A percentile compares a stretch with the other conserved stretches of the same genome.
phyloP scores from a whole-genome alignment of 2,113 vertebrate species.

The Xenopus tropicalis region UCB_Xtro_10.0 CM004450.2:46571501-46572000 shows the following conservation, averaged over 20 bases:
- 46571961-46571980: too few relatives aligned
- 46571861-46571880: background rate
- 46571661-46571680: conserved; percentile 35
- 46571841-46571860: background rate
- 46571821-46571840: background rate
- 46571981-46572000: too few relatives aligned
- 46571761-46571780: conserved; percentile 39
- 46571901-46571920: too few relatives aligned
- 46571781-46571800: conserved; percentile 30
- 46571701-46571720: conserved; percentile 17
- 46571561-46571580: background rate
- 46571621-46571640: background rate
- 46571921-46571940: too few relatives aligned
- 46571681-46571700: conserved; percentile 28
- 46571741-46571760: conserved; percentile 43
- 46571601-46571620: too few relatives aligned
- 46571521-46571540: background rate
- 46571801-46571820: conserved; percentile 12
- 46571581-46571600: background rate
- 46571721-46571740: conserved; percentile 33
- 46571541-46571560: background rate
- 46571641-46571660: conserved; percentile 1
- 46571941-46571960: too few relatives aligned
- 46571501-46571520: too few relatives aligned
- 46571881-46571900: too few relatives aligned